Base-by-base conservation (phyloP, 2,113 vertebrate genomes). In the Piaya cayana region DNA sequence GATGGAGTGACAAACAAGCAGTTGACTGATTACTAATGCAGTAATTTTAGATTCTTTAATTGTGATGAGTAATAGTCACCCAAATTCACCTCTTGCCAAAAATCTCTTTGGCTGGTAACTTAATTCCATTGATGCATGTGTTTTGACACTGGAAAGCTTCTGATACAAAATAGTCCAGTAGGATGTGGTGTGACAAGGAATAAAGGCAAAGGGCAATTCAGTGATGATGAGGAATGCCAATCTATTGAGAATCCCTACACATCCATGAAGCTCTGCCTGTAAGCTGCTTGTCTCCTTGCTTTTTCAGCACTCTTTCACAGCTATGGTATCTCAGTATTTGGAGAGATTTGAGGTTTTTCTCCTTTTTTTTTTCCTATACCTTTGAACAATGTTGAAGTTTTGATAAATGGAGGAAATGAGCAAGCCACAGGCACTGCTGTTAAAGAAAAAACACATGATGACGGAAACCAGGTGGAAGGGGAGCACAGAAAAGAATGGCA, bases 41-140 rank as follows among this genome's bases (percentile, higher is more conserved):
- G 69, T 90, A 93, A 95, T 94, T 91, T 95, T 95, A 95, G 93
- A 88, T 86, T 70, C 76, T 81, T 22, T 93, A 80, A 96, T 92
- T 92, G 53, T 86, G 82, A 86, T 94, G 90, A 96, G 86, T 95
- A 95, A 88, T 55, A 91, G 71, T 74, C 60, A 90, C 90, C 88
- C 64, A 88, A 49, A 56, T 59, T 92, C 80, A 95, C 79, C 93
- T 92, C 93, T 86, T 95, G 87, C 71, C 87, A 94, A 96, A 95
- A 95, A 82, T 88, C 75, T 91, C 63, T 67, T 63, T 92, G 82
- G 55, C 42, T 85, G 32, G 90, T 52, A 49, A 49, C 39, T 83
- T 42, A 59, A 86, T 92, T 83, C 39, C 36, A 81, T 70, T 91
- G 63, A 50, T 67, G 37, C 0, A 20, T 53, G 8, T 7, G 32